Evolutionary conservation across 2,888 invertebrate genomes (phyloP).

Genomic region (Shargacucullia verbasci): DNA sequence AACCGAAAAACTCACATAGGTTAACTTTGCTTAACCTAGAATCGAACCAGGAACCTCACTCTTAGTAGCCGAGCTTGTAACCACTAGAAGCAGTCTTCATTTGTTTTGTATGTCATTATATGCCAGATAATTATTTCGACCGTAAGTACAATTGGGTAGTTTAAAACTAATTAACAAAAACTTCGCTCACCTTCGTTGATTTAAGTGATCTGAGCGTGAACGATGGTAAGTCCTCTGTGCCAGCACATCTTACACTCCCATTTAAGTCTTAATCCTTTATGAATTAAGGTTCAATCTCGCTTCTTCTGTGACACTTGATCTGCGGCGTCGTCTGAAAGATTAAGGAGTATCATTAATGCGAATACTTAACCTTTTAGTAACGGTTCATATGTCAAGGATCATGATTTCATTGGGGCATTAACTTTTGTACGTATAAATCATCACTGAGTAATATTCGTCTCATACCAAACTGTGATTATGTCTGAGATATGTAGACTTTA

Average conservation of each 20-base stretch:
- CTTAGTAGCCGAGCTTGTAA: no score
- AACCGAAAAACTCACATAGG: no score
- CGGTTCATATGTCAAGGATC: slow-evolving; percentile 55
- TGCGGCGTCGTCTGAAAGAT: slow-evolving; percentile 49
- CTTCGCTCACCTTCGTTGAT: slow-evolving; percentile 65
- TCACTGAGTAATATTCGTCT: slow-evolving; percentile 6
- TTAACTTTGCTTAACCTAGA: no score
- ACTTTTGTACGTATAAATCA: slow-evolving; percentile 41
- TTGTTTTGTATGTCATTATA: not conserved
- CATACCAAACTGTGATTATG: slow-evolving; percentile 1
- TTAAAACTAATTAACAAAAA: slow-evolving; percentile 50
- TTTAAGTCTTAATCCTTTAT: slow-evolving; percentile 37
- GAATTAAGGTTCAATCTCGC: slow-evolving; percentile 28
- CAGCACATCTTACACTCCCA: slow-evolving; percentile 63
- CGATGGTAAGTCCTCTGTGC: slow-evolving; percentile 53
- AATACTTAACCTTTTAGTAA: slow-evolving; percentile 44
- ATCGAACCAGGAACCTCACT: no score
- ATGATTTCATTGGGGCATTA: slow-evolving; percentile 52
- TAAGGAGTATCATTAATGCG: slow-evolving; percentile 47
- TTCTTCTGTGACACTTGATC: slow-evolving; percentile 8
- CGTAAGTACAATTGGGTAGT: slow-evolving; percentile 32
- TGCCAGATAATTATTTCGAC: slow-evolving; percentile 5
- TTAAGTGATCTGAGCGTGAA: slow-evolving; percentile 65
- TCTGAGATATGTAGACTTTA: not conserved
- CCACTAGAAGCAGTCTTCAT: no score